A percentile compares a stretch with the other conserved stretches of the same genome.
Evolutionary conservation across 2,888 invertebrate species (phyloP).

Genomic region (Drosophila paucipuncta): DNA sequence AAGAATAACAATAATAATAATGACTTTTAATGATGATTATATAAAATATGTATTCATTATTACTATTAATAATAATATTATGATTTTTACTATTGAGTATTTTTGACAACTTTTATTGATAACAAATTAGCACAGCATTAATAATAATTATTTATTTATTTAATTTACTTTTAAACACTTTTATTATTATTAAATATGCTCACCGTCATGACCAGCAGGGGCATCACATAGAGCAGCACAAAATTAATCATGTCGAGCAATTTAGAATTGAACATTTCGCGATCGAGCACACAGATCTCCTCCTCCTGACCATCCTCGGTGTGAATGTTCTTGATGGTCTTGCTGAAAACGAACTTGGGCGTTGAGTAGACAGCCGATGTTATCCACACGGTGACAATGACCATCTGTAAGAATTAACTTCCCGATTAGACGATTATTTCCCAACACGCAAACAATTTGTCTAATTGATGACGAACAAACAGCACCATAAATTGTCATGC

Average conservation of each 20-base stretch:
- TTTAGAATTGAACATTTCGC: slow-evolving; percentile 92
- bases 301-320: slow-evolving; percentile 84
- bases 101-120: too few relatives aligned
- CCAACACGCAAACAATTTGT: slow-evolving; percentile 56
- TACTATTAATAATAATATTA: too few relatives aligned
- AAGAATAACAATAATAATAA: too few relatives aligned
- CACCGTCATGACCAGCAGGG: slow-evolving; percentile 92
- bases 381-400: slow-evolving; percentile 93
- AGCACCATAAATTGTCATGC: slow-evolving; percentile 54
- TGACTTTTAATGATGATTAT: not conserved
- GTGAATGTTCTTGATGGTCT: slow-evolving; percentile 88
- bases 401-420: slow-evolving; percentile 87
- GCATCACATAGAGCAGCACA: slow-evolving; percentile 92
- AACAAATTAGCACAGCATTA: not conserved
- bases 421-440: slow-evolving; percentile 9
- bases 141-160: not conserved
- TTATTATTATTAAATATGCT: slow-evolving; percentile 79
- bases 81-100: too few relatives aligned
- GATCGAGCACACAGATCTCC: slow-evolving; percentile 90
- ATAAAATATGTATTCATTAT: not conserved
- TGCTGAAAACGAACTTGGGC: slow-evolving; percentile 93
- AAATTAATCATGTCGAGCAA: slow-evolving; percentile 93
- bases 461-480: slow-evolving; percentile 50
- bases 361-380: slow-evolving; percentile 93
- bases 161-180: not conserved